phyloP scores from a whole-genome alignment of 1,140 invertebrate species.

The Rhysida immarginata region DNA sequence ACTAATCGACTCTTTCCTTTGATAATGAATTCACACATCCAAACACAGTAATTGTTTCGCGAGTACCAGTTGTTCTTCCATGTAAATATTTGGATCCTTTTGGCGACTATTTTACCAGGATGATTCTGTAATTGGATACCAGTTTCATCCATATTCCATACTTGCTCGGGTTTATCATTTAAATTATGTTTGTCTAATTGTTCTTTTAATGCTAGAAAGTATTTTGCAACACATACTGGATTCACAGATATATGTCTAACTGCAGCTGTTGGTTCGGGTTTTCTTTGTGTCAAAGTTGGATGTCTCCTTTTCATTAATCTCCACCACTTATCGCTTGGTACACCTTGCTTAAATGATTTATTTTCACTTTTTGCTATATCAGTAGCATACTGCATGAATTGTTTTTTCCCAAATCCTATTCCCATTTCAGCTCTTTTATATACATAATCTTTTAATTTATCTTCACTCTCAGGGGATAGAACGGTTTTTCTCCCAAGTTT shows the following conservation, averaged over 20 bases:
- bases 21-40: too few species aligned
- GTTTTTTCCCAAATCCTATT: too few species aligned
- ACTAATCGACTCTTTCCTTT: too few species aligned
- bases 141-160: conserved; percentile 7
- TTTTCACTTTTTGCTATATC: not conserved
- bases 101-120: too few species aligned
- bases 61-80: too few species aligned
- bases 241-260: not conserved
- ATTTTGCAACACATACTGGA: not conserved
- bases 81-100: too few species aligned
- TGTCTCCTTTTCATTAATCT: not conserved
- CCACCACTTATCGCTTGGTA: not conserved
- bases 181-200: conserved; percentile 1
- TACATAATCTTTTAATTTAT: too few species aligned
- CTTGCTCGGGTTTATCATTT: not conserved
- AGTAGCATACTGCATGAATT: not conserved
- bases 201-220: not conserved
- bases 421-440: too few species aligned
- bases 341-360: conserved; percentile 1
- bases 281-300: not conserved
- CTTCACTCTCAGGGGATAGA: too few species aligned
- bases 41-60: too few species aligned
- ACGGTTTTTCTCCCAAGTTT: too few species aligned
- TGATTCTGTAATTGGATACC: too few species aligned
- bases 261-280: conserved; percentile 1